These are phyloP conservation scores for Harpagoxenus sublaevis DNA, from an alignment of 2,888 invertebrate genomes.

Conservation along the genomic window DNA sequence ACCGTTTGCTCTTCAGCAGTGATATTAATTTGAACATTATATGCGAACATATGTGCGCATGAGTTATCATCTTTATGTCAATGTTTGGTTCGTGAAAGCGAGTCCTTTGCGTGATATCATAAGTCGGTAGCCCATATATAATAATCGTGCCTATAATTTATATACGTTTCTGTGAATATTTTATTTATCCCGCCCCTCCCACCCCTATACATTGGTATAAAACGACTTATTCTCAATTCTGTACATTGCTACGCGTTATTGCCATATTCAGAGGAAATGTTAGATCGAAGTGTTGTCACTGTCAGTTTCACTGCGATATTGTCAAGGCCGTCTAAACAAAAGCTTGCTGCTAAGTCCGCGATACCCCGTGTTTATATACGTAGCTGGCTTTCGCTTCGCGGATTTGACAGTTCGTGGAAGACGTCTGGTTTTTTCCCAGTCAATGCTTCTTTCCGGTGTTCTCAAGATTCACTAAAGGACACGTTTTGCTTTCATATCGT, in stretches of 20 bases:
- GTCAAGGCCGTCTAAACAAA: slow-evolving; percentile 51
- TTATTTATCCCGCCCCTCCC: slow-evolving; percentile 14
- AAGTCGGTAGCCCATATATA: background rate
- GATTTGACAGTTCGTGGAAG: slow-evolving; percentile 42
- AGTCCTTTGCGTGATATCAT: slow-evolving; percentile 6
- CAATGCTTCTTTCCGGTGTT: slow-evolving; percentile 21
- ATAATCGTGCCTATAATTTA: background rate
- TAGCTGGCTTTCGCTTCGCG: slow-evolving; percentile 42
- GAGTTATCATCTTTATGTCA: background rate
- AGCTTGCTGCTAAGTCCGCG: background rate
- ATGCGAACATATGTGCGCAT: too few species aligned
- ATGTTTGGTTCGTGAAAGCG: background rate
- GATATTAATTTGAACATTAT: too few species aligned
- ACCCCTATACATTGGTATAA: background rate
- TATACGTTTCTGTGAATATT: background rate
- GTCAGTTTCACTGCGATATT: slow-evolving; percentile 37
- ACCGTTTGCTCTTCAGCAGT: too few species aligned
- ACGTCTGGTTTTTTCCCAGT: slow-evolving; percentile 42
- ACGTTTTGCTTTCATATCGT: background rate
- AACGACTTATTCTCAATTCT: background rate
- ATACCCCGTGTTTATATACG: slow-evolving; percentile 41
- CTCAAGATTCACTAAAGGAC: slow-evolving; percentile 25
- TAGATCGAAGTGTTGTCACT: slow-evolving; percentile 48
- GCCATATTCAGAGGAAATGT: background rate
- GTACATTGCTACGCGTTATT: background rate